Conservation (phyloP, 2,113 vertebrate genomes). For the Larimichthys crocea region DNA sequence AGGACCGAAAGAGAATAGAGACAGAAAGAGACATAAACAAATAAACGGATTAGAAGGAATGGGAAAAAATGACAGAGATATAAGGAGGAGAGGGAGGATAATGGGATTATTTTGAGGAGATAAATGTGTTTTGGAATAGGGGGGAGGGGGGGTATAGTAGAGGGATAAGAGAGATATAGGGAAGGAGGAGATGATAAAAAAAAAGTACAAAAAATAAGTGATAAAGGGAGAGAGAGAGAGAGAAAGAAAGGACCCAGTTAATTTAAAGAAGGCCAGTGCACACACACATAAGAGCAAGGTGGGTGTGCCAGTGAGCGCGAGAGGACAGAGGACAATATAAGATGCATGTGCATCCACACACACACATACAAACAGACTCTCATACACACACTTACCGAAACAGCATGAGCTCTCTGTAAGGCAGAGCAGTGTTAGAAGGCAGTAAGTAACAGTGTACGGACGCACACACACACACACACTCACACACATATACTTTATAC, state of each 20-base stretch:
- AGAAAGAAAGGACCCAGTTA: constrained; percentile 51
- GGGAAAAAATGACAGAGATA: constrained; percentile 13
- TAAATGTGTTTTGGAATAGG: not conserved
- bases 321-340: constrained; percentile 36
- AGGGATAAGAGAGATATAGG: not conserved
- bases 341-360: constrained; percentile 10
- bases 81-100: not conserved
- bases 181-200: not conserved
- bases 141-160: not conserved
- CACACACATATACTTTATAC: constrained; percentile 3
- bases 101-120: not conserved
- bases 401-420: constrained; percentile 79
- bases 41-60: not conserved
- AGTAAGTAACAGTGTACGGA: constrained; percentile 62
- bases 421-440: constrained; percentile 82
- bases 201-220: not conserved
- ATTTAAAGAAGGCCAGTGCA: constrained; percentile 34
- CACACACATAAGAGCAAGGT: constrained; percentile 38
- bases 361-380: constrained; percentile 14
- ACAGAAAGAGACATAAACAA: not conserved
- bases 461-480: constrained; percentile 24
- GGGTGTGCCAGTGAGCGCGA: constrained; percentile 29
- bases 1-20: constrained; percentile 37
- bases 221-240: constrained; percentile 9
- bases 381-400: constrained; percentile 80